phyloP scores from a whole-genome alignment of 1,140 invertebrate species.

The Drosophila aff. region DNA sequence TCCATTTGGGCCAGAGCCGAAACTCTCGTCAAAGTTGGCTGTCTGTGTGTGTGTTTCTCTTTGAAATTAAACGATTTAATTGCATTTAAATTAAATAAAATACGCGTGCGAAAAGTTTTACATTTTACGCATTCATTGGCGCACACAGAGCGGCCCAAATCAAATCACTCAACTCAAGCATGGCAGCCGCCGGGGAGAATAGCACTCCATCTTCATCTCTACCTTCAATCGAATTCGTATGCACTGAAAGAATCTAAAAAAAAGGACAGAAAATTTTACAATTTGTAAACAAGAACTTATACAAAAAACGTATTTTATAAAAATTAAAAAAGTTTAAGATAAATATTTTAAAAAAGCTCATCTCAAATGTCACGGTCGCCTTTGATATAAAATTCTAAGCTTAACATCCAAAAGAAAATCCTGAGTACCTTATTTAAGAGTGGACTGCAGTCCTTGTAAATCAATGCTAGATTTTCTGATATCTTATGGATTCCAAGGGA shows the following conservation, averaged over 20 bases:
- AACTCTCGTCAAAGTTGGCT: slow-evolving; percentile 1
- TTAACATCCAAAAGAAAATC: not conserved
- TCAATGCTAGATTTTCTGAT: not conserved
- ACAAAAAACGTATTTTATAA: not conserved
- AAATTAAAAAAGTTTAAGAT: not conserved
- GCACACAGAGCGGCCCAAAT: slow-evolving; percentile 58
- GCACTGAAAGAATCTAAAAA: not conserved
- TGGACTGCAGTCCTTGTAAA: not conserved
- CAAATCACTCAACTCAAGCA: slow-evolving; percentile 76
- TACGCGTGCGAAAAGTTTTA: slow-evolving; percentile 74
- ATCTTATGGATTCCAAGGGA: too few species aligned
- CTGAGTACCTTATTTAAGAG: too few species aligned
- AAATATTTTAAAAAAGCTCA: not conserved
- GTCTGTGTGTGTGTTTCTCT: slow-evolving; percentile 57
- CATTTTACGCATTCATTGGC: slow-evolving; percentile 58
- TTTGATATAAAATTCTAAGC: not conserved
- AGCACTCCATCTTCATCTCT: slow-evolving; percentile 3
- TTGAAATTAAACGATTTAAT: slow-evolving; percentile 80
- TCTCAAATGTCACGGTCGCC: not conserved
- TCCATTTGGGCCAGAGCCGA: not conserved
- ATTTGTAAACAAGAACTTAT: not conserved
- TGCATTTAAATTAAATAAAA: slow-evolving; percentile 79
- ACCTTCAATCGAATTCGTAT: not conserved
- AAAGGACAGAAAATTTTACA: not conserved
- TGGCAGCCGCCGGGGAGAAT: slow-evolving; percentile 26